Percentiles rank a stretch among this genome's conserved stretches.
Conservation (phyloP, 1,140 invertebrate genomes). For the Harlomillsia oculata region DNA sequence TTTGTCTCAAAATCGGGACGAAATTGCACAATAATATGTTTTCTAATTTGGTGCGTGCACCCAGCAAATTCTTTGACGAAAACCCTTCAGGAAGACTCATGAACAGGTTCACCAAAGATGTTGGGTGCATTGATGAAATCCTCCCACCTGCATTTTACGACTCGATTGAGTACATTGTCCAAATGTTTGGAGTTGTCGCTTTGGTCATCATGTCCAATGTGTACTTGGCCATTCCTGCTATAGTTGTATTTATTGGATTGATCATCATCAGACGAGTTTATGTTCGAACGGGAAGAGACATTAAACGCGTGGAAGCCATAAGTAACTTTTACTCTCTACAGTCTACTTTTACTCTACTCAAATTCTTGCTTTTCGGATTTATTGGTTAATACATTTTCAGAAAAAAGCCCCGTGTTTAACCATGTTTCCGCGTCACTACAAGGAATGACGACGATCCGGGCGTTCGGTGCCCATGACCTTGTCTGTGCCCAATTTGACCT, state of each 20-base stretch:
- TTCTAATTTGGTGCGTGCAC: conserved; percentile 61
- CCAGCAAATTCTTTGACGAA: conserved; percentile 79
- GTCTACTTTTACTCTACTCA: background rate
- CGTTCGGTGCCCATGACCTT: conserved; percentile 62
- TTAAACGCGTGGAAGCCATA: conserved; percentile 48
- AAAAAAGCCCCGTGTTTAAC: conserved; percentile 68
- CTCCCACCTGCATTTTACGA: conserved; percentile 48
- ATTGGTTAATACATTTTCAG: conserved; percentile 33
- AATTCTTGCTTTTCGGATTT: background rate
- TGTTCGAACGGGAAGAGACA: conserved; percentile 51
- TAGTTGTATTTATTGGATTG: conserved; percentile 48
- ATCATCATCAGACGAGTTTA: conserved; percentile 49
- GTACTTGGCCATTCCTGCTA: conserved; percentile 49
- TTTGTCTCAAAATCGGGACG: conserved; percentile 68
- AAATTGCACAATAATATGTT: conserved; percentile 70
- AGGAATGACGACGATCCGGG: conserved; percentile 79
- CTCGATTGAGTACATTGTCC: conserved; percentile 8
- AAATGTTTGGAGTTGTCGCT: background rate
- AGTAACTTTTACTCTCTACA: conserved; percentile 2
- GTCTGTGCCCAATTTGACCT: conserved; percentile 70
- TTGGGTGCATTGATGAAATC: conserved; percentile 49
- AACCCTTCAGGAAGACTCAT: conserved; percentile 53
- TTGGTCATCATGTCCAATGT: conserved; percentile 32
- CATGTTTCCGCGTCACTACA: conserved; percentile 79
- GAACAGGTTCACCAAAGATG: conserved; percentile 39